Evolutionary conservation across 2,888 invertebrate species (phyloP).

Genomic region (Adelognathus sp.): DNA sequence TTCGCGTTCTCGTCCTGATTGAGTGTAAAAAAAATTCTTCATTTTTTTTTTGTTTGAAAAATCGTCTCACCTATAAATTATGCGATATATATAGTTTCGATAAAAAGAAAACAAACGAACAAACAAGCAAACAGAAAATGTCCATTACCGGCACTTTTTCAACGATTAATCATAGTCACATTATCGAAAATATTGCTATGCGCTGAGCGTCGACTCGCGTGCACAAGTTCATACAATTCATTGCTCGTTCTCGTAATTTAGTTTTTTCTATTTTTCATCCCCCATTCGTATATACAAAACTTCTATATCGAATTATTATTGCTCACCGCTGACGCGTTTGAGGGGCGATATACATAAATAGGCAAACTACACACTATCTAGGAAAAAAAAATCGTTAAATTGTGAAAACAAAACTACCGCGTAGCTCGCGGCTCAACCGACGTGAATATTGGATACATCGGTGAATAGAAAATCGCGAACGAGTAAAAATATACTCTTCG

Average conservation of each 20-base stretch:
- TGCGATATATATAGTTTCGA: constrained; percentile 62
- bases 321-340: not conserved
- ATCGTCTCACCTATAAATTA: constrained; percentile 59
- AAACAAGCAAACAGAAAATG: too few relatives aligned
- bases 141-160: constrained; percentile 58
- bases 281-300: constrained; percentile 3
- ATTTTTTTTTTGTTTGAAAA: constrained; percentile 60
- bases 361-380: not conserved
- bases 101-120: constrained; percentile 32
- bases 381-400: not conserved
- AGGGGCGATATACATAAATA: constrained; percentile 23
- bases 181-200: constrained; percentile 36
- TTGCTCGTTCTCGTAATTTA: constrained; percentile 42
- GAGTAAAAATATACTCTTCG: constrained; percentile 47
- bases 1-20: constrained; percentile 19
- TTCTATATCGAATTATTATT: constrained; percentile 6
- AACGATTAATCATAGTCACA: constrained; percentile 42
- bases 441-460: not conserved
- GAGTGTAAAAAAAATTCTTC: constrained; percentile 57
- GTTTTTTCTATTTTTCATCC: constrained; percentile 6
- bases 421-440: not conserved
- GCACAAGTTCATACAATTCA: constrained; percentile 51
- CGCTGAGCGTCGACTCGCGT: constrained; percentile 38
- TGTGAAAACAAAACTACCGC: constrained; percentile 2
- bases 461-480: constrained; percentile 11